phyloP scores from a whole-genome alignment of 2,888 invertebrate species.

The Diadromus collaris region DNA sequence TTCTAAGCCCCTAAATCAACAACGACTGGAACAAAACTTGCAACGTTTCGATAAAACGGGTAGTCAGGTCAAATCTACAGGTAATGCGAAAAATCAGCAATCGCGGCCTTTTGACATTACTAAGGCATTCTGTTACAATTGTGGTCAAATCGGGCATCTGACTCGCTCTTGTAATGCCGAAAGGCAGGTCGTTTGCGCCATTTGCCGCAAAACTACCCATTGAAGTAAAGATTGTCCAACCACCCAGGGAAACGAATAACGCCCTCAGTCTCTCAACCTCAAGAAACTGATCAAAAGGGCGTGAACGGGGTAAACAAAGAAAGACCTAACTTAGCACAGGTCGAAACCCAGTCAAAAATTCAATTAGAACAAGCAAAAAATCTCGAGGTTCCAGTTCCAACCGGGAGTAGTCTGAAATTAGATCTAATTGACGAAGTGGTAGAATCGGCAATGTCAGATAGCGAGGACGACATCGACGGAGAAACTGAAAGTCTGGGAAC shows the following conservation, averaged over 20 bases:
- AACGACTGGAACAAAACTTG: conserved; percentile 33
- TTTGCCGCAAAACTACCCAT: conserved; percentile 33
- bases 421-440: conserved; percentile 5
- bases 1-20: conserved; percentile 28
- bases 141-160: conserved; percentile 40
- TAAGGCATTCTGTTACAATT: conserved; percentile 44
- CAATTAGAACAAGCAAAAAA: background rate
- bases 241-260: conserved; percentile 52
- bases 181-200: conserved; percentile 41
- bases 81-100: background rate
- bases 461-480: background rate
- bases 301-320: background rate
- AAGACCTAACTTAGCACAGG: background rate
- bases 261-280: conserved; percentile 49
- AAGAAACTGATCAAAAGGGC: conserved; percentile 26
- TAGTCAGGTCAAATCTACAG: background rate
- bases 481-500: background rate
- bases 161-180: conserved; percentile 44
- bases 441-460: background rate
- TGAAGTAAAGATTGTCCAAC: conserved; percentile 45
- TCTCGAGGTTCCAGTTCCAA: background rate
- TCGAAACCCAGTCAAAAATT: background rate
- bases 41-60: conserved; percentile 18
- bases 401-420: background rate
- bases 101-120: conserved; percentile 15